Conservation (phyloP, 2,888 invertebrate genomes). For the Caenorhabditis angaria region DNA sequence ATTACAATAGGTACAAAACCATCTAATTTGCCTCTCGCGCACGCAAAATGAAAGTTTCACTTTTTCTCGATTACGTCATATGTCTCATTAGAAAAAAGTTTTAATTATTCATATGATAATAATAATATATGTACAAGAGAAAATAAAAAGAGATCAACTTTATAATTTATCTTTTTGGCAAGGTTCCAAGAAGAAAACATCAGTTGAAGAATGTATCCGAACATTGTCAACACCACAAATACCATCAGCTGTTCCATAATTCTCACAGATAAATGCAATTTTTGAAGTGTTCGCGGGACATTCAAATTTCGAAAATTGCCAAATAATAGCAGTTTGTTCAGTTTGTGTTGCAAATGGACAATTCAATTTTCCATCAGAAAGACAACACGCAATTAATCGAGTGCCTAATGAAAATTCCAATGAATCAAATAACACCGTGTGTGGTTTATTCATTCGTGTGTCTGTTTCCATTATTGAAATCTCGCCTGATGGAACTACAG, state of each 20-base stretch:
- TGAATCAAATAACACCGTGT: constrained; percentile 54
- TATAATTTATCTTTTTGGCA: constrained; percentile 53
- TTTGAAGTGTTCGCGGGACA: constrained; percentile 45
- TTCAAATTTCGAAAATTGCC: constrained; percentile 56
- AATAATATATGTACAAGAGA: too few species aligned
- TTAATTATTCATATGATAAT: too few species aligned
- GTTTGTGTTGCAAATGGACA: constrained; percentile 49
- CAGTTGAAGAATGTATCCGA: constrained; percentile 54
- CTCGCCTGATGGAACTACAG: constrained; percentile 53
- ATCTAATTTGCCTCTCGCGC: too few species aligned
- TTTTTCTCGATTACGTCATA: too few species aligned
- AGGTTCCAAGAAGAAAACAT: constrained; percentile 60
- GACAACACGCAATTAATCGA: constrained; percentile 53
- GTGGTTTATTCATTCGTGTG: constrained; percentile 52
- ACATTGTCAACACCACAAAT: constrained; percentile 64
- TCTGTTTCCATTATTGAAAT: constrained; percentile 56
- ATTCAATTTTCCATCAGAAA: constrained; percentile 27
- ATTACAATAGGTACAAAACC: too few species aligned
- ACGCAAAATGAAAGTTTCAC: too few species aligned
- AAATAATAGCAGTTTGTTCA: constrained; percentile 42
- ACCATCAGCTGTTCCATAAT: constrained; percentile 51
- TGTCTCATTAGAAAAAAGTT: too few species aligned
- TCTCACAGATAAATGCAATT: constrained; percentile 67
- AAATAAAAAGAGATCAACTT: too few species aligned
- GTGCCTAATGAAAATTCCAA: constrained; percentile 47